Evolutionary conservation across 1,140 invertebrate species (phyloP).

Genomic region (Agraylea sexmaculata): DNA sequence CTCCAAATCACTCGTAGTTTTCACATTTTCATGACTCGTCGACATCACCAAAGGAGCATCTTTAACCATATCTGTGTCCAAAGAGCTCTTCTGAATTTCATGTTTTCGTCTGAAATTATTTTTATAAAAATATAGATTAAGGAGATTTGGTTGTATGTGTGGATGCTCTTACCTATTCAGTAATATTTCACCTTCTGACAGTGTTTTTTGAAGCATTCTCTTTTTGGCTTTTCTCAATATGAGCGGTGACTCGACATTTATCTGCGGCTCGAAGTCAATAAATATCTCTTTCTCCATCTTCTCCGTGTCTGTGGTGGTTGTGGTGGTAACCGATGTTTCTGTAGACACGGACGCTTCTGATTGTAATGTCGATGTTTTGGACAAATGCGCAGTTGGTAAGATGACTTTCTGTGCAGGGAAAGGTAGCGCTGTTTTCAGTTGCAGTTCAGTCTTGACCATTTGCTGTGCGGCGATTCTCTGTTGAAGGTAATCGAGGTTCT

Average conservation of each 20-base stretch:
- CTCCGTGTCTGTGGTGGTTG: constrained; percentile 41
- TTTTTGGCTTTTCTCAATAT: constrained; percentile 39
- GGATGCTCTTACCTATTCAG: constrained; percentile 43
- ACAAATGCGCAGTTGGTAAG: constrained; percentile 30
- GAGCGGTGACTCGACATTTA: constrained; percentile 47
- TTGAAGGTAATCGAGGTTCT: constrained; percentile 39
- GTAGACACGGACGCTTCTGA: constrained; percentile 38
- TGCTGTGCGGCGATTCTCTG: constrained; percentile 39
- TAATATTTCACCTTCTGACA: constrained; percentile 69
- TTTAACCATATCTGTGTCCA: constrained; percentile 31
- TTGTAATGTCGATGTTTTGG: constrained; percentile 40
- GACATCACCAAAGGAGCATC: constrained; percentile 40
- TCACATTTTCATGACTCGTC: constrained; percentile 46
- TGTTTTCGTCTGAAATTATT: constrained; percentile 30
- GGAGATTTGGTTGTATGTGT: neutral
- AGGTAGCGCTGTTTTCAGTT: constrained; percentile 34
- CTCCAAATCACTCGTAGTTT: constrained; percentile 29
- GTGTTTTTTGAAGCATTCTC: constrained; percentile 59
- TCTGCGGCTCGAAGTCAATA: constrained; percentile 72
- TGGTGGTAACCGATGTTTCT: constrained; percentile 35
- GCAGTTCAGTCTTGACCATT: constrained; percentile 32
- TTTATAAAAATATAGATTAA: neutral
- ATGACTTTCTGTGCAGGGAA: constrained; percentile 30
- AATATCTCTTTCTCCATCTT: constrained; percentile 68
- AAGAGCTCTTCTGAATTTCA: constrained; percentile 27